Evolutionary conservation across 2,797 vertebrate species (phyloP), one percentile per base, ranked within the genome.

Genomic region (Clarias laeviceps): DNA sequence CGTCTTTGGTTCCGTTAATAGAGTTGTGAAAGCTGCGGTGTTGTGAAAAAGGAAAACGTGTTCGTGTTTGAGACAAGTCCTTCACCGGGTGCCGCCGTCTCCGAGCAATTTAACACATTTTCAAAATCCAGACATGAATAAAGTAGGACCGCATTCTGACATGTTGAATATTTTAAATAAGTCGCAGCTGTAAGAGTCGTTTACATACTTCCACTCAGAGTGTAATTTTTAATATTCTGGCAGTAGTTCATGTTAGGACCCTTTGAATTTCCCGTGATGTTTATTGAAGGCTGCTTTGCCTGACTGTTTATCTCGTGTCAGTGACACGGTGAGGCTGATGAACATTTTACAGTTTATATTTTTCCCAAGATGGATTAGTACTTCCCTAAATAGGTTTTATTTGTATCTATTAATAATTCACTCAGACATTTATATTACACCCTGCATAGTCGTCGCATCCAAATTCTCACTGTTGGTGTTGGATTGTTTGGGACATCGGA

Each of bases 41-140:
- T 34, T 64, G 37, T 78, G 76, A 32, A 82, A 86, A 88, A 40
- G 57, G 22, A 84, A 73, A 79, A 72, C 34, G 54, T 56, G 64
- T 78, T n/a, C 27, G 5, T 79, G 59, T 50, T 79, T 65, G 15
- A 82, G 1, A 40, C 1, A 4, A 14, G n/a, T 37, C 61, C n/a
- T 22, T 2, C 12, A 24, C 62, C 82, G 65, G 27, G 62, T 34
- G 17, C 62, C n/a, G 27, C 72, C 64, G 56, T 85, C 45, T 50
- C 45, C 2, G 11, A 50, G 3, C 14, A 27, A 8, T n/a, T 79
- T 24, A 45, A 59, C 5, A 6, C 5, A 11, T 61, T 76, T 76
- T 6, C 29, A 8, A 20, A 57, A 56, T 57, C 54, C 54, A 32
- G 66, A 73, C n/a, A 50, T 73, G 27, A 54, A 73, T 74, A 9